Conservation (phyloP, 2,113 vertebrate species). For the Corythornis cristatus region DNA sequence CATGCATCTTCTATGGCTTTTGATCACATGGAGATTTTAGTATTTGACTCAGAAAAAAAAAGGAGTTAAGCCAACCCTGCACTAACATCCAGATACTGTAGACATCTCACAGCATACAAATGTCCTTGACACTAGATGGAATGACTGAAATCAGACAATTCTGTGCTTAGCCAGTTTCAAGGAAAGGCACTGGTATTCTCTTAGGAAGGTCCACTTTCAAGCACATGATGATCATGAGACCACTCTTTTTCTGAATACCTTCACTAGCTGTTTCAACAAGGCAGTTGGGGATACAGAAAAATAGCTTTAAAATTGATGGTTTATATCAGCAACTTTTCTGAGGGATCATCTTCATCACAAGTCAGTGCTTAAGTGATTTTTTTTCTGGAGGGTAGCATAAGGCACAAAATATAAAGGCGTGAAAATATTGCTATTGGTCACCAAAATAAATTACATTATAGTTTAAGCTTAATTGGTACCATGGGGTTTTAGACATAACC, state of each 20-base stretch:
- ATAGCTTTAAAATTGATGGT: not conserved
- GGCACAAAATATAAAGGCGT: not conserved
- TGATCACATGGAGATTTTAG: not conserved
- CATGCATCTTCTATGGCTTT: not conserved
- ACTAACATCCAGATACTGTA: not conserved
- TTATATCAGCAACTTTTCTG: not conserved
- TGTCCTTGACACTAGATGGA: not conserved
- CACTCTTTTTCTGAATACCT: not conserved
- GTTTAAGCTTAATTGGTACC: not conserved
- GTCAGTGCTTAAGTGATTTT: not conserved
- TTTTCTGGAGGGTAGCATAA: not conserved
- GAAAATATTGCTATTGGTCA: not conserved
- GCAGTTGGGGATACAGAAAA: not conserved
- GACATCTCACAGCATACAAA: not conserved
- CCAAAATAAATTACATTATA: not conserved
- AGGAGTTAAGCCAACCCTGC: not conserved
- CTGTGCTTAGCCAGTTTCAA: not conserved
- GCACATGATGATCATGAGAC: not conserved
- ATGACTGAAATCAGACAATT: slow-evolving; percentile 1
- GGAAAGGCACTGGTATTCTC: not conserved
- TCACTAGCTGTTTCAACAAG: not conserved
- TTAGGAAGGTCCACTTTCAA: not conserved
- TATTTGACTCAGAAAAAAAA: not conserved
- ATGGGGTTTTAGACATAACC: not conserved
- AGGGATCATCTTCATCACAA: not conserved